Conservation (phyloP, 2,113 vertebrate genomes). For the Capreolus pygargus region DNA sequence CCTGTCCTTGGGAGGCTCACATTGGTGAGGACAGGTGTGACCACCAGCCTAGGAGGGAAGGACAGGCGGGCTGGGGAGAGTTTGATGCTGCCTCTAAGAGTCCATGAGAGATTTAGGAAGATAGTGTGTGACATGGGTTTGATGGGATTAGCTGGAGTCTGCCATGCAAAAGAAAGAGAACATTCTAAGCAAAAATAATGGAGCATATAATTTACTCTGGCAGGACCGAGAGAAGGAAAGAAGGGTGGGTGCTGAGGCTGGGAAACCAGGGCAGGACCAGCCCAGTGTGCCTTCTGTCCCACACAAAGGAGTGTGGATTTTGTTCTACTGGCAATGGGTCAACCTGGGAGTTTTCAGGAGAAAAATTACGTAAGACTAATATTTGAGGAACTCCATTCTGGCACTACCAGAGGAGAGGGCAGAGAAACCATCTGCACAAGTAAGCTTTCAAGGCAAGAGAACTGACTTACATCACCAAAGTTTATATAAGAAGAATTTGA, state of each 20-base stretch:
- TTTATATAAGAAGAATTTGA: not conserved
- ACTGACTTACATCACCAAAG: not conserved
- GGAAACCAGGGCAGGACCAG: not conserved
- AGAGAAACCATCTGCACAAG: not conserved
- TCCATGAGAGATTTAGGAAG: not conserved
- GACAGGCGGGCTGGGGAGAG: accelerated
- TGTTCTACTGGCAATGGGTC: not conserved
- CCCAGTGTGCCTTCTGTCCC: not conserved
- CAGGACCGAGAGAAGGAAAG: not conserved
- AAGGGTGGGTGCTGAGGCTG: not conserved
- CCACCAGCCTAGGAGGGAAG: not conserved
- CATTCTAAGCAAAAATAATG: not conserved
- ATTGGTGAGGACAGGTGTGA: not conserved
- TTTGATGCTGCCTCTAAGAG: not conserved
- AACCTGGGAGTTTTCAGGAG: not conserved
- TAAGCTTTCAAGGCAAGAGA: not conserved
- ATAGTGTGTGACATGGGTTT: accelerated
- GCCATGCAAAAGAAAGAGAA: not conserved
- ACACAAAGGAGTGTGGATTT: not conserved
- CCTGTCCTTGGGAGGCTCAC: not conserved
- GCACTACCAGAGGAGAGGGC: not conserved
- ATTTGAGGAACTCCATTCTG: not conserved
- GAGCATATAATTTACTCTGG: no score
- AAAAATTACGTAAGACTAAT: not conserved
- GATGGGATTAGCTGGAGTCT: not conserved